Base-by-base conservation (phyloP, 2,888 invertebrate genomes). In the Ichneumoninae sp. region DNA sequence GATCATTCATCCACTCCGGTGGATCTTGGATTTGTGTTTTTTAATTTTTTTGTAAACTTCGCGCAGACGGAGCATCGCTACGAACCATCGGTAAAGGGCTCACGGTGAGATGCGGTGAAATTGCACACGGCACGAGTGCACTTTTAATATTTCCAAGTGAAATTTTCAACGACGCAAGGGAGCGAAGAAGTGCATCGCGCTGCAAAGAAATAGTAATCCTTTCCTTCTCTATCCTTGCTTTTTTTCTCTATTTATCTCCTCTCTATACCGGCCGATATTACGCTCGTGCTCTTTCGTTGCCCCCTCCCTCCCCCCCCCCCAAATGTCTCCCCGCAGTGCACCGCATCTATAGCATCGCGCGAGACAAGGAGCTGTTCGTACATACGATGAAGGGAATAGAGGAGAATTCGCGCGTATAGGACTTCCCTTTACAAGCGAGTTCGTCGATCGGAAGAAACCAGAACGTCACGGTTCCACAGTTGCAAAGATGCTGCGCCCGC, bases 101-200 rank as follows among this genome's bases (percentile, higher is more conserved):
- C 40, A 10, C 40, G 40, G 40, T 10, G 40, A 40, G 40, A 30
- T 76, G 80, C 16, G 6, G 63, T 3, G 63, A 63, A 63, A 73
- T 79, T 60, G 85, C 44, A 22, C 19, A 63, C 44, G 60, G 63
- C 26, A 74, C 71, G 83, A 83, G 83, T 70, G 83, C 74, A 75
- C 83, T 76, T 83, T 85, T 81, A 78, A 85, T 85, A 83, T 83
- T 81, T 83, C 69, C 68, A 44, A 80, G 83, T 69, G 80, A 80
- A 57, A 74, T 77, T 63, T 4, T 70, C 40, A 66, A 26, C 80
- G 69, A 69, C 44, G 71, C 71, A 73, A 75, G 65, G 30, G 30
- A 74, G 40, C 50, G 60, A 77, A 77, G 79, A 74, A 75, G 65
- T 47, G 44, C 68, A 63, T 57, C 40, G 63, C 6, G 63, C 30